Evolutionary conservation across 35 echinoderm and acorn worm species (phyloP).

Genomic region (Nesometra sesokonis): DNA sequence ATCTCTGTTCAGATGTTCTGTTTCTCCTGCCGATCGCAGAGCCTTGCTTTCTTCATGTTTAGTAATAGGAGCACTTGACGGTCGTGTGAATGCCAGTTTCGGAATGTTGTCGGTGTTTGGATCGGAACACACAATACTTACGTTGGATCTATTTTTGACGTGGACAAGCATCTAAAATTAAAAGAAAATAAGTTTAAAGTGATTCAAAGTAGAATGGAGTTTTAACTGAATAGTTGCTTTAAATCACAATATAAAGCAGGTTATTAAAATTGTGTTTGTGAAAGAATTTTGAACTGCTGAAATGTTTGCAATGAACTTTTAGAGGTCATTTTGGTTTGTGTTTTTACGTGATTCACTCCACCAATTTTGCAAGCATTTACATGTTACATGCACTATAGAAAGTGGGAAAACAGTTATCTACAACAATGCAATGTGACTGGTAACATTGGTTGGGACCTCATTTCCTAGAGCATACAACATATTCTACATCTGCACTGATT

Average conservation of each 20-base stretch:
- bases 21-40: conserved; percentile 61
- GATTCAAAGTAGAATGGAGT: not conserved
- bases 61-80: conserved; percentile 72
- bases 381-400: too few species aligned
- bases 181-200: not conserved
- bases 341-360: too few species aligned
- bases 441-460: too few species aligned
- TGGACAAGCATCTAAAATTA: conserved; percentile 77
- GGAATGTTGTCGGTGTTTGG: conserved; percentile 16
- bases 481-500: too few species aligned
- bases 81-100: conserved; percentile 36
- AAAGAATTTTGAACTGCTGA: not conserved
- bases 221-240: not conserved
- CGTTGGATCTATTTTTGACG: conserved; percentile 73
- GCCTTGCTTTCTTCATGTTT: conserved; percentile 48
- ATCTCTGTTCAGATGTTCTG: conserved; percentile 29
- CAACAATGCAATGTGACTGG: too few species aligned
- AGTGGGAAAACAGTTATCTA: too few species aligned
- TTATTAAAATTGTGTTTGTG: not conserved
- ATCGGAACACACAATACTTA: conserved; percentile 67
- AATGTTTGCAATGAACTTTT: not conserved
- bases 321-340: too few species aligned
- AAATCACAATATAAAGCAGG: not conserved
- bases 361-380: too few species aligned
- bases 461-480: too few species aligned